Evolutionary conservation across 2,113 vertebrate genomes (phyloP).

Genomic region (Lepidiolamprologus cunningtoni): DNA sequence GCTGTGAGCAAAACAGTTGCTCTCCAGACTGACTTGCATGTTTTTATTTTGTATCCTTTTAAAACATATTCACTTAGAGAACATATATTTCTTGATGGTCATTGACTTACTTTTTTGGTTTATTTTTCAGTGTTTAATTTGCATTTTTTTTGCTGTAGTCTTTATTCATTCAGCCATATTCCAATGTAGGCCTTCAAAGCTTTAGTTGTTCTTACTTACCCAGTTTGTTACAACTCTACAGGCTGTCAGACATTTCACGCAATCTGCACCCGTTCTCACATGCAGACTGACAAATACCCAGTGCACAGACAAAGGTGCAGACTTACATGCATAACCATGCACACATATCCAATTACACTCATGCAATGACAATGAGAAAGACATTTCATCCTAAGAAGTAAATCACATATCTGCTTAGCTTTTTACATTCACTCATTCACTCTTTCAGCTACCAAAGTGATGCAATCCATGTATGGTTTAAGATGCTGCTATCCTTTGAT

Average conservation of each 20-base stretch:
- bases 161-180: conserved; percentile 66
- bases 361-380: conserved; percentile 46
- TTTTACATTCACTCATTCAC: conserved; percentile 48
- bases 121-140: conserved; percentile 66
- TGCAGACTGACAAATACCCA: not conserved
- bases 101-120: conserved; percentile 68
- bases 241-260: conserved; percentile 19
- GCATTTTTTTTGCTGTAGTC: conserved; percentile 37
- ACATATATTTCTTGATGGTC: conserved; percentile 70
- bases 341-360: not conserved
- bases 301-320: not conserved
- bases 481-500: conserved; percentile 79
- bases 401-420: conserved; percentile 47
- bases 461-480: conserved; percentile 71
- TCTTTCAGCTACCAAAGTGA: conserved; percentile 72
- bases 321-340: not conserved
- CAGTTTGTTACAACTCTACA: conserved; percentile 16
- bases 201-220: conserved; percentile 53
- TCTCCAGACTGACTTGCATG: conserved; percentile 66
- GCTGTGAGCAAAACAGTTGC: conserved; percentile 49
- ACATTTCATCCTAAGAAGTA: conserved; percentile 31
- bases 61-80: conserved; percentile 75
- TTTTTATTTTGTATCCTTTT: conserved; percentile 60
- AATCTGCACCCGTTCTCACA: conserved; percentile 4
- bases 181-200: conserved; percentile 59